Percentiles rank a stretch among this genome's conserved stretches.
Evolutionary conservation across 2,113 vertebrate species (phyloP).

Genomic region (Dissostichus mawsoni): DNA sequence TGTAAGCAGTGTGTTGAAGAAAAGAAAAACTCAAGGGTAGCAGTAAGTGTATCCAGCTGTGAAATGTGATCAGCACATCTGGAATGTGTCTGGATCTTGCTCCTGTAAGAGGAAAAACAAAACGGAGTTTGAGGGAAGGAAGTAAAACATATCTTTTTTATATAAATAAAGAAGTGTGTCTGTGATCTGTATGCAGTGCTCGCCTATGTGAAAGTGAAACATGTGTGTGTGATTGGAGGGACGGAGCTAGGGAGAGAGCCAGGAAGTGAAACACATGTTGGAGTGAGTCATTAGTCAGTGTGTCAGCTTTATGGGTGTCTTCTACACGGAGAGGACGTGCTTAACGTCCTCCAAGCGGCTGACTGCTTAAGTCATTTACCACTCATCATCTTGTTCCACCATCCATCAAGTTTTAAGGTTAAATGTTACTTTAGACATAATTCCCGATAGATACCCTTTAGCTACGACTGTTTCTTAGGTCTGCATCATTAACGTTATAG

Average conservation of each 20-base stretch:
- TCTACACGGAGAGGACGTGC: constrained; percentile 31
- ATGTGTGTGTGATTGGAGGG: constrained; percentile 2
- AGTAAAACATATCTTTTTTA: constrained; percentile 70
- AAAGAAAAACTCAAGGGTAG: constrained; percentile 45
- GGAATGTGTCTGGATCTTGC: constrained; percentile 72
- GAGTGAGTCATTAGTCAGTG: constrained; percentile 52
- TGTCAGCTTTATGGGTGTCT: constrained; percentile 52
- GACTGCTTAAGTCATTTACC: constrained; percentile 34
- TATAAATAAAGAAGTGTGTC: constrained; percentile 64
- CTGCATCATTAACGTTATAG: background rate
- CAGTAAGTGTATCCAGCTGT: constrained; percentile 75
- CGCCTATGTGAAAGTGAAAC: constrained; percentile 25
- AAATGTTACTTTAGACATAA: background rate
- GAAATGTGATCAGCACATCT: constrained; percentile 74
- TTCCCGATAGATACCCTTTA: background rate
- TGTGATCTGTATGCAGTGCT: constrained; percentile 37
- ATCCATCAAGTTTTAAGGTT: constrained; percentile 39
- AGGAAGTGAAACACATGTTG: constrained; percentile 39
- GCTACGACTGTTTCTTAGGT: background rate
- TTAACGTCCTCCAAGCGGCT: constrained; percentile 23
- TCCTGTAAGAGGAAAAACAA: constrained; percentile 38
- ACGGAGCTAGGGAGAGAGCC: constrained; percentile 18
- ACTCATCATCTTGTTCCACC: constrained; percentile 26
- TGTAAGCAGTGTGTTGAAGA: constrained; percentile 28
- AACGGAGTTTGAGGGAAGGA: constrained; percentile 50